These are phyloP conservation scores for Apolygus lucorum DNA, from an alignment of 1,140 invertebrate genomes.

Conservation along the genomic window DNA sequence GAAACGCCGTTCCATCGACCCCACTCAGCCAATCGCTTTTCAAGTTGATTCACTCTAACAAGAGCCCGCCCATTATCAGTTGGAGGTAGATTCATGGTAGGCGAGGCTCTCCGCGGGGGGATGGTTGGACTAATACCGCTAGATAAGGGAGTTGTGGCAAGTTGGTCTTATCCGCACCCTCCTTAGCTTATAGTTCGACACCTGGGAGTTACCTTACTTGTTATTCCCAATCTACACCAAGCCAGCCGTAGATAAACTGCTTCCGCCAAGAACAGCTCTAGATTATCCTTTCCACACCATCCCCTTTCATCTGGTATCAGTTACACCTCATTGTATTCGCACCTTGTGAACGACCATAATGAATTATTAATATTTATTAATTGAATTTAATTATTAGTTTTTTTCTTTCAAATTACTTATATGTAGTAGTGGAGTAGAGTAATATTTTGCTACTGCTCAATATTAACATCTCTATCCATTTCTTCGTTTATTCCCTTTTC, in stretches of 20 bases:
- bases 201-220: not conserved
- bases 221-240: not conserved
- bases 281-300: not conserved
- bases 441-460: no score
- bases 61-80: not conserved
- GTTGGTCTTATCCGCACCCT: not conserved
- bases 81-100: not conserved
- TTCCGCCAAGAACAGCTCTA: not conserved
- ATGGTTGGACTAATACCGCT: not conserved
- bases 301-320: no score
- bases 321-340: not conserved
- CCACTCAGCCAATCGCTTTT: no score
- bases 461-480: no score
- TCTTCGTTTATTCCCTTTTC: no score
- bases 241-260: not conserved
- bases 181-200: not conserved
- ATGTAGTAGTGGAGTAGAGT: no score
- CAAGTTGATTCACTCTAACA: not conserved
- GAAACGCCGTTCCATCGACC: no score
- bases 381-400: no score
- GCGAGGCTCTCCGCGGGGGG: not conserved
- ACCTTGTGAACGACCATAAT: not conserved
- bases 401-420: no score
- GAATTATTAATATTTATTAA: no score
- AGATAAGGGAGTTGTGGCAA: not conserved